Base-by-base conservation (phyloP, 2,113 vertebrate genomes). In the Cacatua alba region DNA sequence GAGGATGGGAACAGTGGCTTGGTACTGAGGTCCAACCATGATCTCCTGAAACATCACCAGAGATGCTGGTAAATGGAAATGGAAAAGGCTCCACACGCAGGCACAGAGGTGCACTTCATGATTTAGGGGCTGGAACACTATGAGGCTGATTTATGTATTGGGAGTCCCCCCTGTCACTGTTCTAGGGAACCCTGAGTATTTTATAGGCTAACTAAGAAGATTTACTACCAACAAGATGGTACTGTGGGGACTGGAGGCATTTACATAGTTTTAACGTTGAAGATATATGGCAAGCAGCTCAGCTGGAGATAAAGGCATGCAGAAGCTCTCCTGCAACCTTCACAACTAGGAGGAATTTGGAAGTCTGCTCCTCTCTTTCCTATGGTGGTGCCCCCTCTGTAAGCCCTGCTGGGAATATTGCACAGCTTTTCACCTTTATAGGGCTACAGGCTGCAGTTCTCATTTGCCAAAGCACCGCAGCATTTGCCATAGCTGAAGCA, bases 11-110 rank as follows among this genome's bases (percentile, higher is more conserved):
- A 99, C 98, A 60, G 97, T 97, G 10, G 99, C 99, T 94, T 99
- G 99, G 96, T 99, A 99, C 97, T 99, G 99, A 39, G 99, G 98
- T 67, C 99, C 99, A 80, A 99, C 98, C 99, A 99, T 99, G 96
- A 99, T 99, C 84, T 99, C 99, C 99, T 99, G 95, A 77, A 94
- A 95, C 10, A 90, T 7, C 67, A 92, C 7, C 7, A 96, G 63
- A 48, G 62, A 91, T 35, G 33, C 7, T 18, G 65, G 57, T 90
- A 62, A 81, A 90, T 26, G 28, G 46, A 70, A 80, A 76, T 2
- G 17, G 57, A 59, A 93, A 83, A 60, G 0, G 49, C 52, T 88
- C 72, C 35, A 19, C 35, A 19, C 0, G 0, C 6, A 79, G 67
- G 69, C n/a, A 44, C 76, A 6, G 51, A 53, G 76, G 51, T 31